These are phyloP conservation scores for Remorina albescens DNA, from an alignment of 2,797 vertebrate species.

Conservation along the genomic window DNA sequence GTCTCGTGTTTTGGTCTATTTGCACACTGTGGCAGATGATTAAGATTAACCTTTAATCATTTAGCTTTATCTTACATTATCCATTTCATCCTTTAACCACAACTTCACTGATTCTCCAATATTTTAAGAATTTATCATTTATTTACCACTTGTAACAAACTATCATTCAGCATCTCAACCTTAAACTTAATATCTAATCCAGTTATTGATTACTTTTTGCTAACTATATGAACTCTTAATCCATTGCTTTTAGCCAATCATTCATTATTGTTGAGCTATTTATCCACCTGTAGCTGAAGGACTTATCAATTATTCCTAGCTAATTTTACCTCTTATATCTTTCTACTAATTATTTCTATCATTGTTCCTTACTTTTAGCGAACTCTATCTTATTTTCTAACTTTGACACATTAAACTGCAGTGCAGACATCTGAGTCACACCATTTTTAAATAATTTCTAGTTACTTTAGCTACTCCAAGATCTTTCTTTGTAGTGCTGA, in stretches of 20 bases:
- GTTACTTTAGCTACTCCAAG: not conserved
- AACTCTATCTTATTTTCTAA: not conserved
- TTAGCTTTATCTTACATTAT: not conserved
- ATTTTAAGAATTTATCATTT: too few relatives aligned
- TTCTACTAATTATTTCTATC: not conserved
- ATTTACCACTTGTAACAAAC: not conserved
- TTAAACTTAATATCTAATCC: too few relatives aligned
- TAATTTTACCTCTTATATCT: not conserved
- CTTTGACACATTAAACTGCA: not conserved
- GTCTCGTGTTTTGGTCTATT: not conserved
- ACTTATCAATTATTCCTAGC: not conserved
- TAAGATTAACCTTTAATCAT: not conserved
- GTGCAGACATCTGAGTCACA: not conserved
- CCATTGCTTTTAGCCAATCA: not conserved
- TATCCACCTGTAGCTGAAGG: too few relatives aligned
- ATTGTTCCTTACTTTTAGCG: not conserved
- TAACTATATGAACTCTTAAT: too few relatives aligned
- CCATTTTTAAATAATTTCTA: too few relatives aligned
- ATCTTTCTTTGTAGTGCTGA: not conserved
- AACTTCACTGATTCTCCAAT: not conserved
- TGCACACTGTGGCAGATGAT: not conserved
- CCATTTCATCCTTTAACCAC: not conserved
- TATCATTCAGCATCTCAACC: too few relatives aligned
- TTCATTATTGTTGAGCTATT: not conserved
- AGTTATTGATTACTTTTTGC: not conserved